These are phyloP conservation scores for Apaloderma vittatum DNA, from an alignment of 2,113 vertebrate species.

Conservation along the genomic window DNA sequence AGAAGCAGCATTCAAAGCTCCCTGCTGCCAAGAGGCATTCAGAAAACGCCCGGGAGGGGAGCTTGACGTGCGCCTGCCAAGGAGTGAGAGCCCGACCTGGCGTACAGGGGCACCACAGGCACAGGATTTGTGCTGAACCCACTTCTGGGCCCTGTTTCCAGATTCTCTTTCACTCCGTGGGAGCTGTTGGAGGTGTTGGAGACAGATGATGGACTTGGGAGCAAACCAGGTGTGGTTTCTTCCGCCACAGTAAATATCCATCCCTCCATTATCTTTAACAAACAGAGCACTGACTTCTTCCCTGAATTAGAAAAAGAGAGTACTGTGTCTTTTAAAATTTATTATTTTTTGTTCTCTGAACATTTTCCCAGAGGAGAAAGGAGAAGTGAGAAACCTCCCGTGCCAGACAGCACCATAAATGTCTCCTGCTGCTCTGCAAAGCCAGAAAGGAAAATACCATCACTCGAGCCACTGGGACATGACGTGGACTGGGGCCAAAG, in stretches of 20 bases:
- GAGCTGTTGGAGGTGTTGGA: background rate
- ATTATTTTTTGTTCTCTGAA: constrained; percentile 6
- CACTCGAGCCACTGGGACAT: background rate
- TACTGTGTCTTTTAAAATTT: background rate
- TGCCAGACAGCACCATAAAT: background rate
- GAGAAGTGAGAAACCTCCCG: background rate
- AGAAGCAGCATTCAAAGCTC: background rate
- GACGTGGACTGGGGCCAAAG: background rate
- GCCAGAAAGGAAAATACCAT: background rate
- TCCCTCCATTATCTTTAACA: background rate
- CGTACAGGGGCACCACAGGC: accelerated
- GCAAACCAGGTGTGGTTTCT: background rate
- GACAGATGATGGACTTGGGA: background rate
- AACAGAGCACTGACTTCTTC: background rate
- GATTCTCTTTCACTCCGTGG: accelerated
- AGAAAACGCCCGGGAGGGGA: background rate
- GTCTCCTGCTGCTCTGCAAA: background rate
- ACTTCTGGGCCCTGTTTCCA: background rate
- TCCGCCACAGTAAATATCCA: background rate
- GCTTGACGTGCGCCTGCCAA: background rate
- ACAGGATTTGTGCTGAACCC: background rate
- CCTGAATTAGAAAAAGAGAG: background rate
- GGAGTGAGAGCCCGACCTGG: background rate
- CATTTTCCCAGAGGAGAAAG: constrained; percentile 42
- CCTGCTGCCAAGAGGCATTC: background rate